phyloP scores from a whole-genome alignment of 1,140 invertebrate genomes.

The Bombyx mandarina region DNA sequence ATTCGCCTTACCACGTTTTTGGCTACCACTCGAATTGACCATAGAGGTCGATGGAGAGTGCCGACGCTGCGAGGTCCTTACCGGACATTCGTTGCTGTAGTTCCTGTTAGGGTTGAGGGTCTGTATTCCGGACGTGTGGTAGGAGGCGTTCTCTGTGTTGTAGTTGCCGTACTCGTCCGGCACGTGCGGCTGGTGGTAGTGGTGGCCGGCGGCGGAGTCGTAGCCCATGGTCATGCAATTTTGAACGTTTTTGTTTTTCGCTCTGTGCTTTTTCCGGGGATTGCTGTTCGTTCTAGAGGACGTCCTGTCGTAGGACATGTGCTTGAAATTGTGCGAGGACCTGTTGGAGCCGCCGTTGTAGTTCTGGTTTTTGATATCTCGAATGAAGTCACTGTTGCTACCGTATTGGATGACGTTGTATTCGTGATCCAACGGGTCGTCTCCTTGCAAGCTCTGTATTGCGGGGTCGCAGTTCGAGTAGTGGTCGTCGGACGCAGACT shows the following conservation, averaged over 20 bases:
- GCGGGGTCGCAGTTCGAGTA: constrained; percentile 69
- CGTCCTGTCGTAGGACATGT: constrained; percentile 65
- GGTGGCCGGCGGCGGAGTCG: constrained; percentile 55
- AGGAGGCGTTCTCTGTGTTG: constrained; percentile 63
- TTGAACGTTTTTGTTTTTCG: constrained; percentile 63
- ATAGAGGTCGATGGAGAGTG: constrained; percentile 62
- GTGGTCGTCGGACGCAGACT: constrained; percentile 67
- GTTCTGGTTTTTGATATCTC: constrained; percentile 67
- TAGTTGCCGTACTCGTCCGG: constrained; percentile 64
- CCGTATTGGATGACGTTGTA: constrained; percentile 70
- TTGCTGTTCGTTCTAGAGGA: constrained; percentile 68
- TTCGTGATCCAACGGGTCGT: constrained; percentile 66
- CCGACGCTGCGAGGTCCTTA: constrained; percentile 54
- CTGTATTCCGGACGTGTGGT: constrained; percentile 66
- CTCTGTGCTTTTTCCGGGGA: constrained; percentile 63
- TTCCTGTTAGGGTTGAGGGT: constrained; percentile 64
- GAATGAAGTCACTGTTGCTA: constrained; percentile 63
- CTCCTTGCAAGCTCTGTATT: constrained; percentile 64
- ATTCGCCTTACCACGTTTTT: constrained; percentile 58
- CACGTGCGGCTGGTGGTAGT: constrained; percentile 66
- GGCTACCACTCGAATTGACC: constrained; percentile 61
- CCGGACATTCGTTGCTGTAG: constrained; percentile 47
- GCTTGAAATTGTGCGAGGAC: constrained; percentile 68
- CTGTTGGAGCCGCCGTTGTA: constrained; percentile 61
- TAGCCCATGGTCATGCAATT: constrained; percentile 69